These are phyloP conservation scores for Glaucidium brasilianum DNA, from an alignment of 2,113 vertebrate species.

Conservation along the genomic window DNA sequence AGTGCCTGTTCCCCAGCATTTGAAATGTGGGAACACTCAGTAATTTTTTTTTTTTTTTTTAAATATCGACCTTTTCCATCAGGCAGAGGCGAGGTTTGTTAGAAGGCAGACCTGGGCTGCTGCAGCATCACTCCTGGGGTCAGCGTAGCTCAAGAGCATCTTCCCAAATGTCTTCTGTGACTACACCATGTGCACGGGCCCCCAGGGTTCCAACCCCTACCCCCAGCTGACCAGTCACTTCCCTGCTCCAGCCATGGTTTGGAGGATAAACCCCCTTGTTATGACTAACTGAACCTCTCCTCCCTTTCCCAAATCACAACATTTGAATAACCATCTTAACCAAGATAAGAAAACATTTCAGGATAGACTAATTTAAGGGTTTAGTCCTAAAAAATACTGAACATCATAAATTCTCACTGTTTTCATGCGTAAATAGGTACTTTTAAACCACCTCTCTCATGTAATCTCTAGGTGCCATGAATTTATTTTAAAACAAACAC, in stretches of 20 bases:
- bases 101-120: background rate
- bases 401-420: background rate
- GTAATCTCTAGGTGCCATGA: background rate
- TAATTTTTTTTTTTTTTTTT: no score
- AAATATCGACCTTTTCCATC: background rate
- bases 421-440: background rate
- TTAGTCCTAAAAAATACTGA: background rate
- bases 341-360: background rate
- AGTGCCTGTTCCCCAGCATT: background rate
- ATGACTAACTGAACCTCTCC: background rate
- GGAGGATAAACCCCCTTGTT: background rate
- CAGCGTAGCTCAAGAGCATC: background rate
- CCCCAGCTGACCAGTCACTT: background rate
- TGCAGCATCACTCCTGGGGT: background rate
- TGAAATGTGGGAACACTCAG: background rate
- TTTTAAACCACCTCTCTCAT: background rate
- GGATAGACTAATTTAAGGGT: background rate
- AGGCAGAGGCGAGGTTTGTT: background rate
- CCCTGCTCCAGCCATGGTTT: background rate
- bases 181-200: rapidly evolving
- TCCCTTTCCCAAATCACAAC: background rate
- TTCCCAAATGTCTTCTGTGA: background rate
- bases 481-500: background rate
- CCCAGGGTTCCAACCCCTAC: background rate
- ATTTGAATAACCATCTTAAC: background rate